These are phyloP conservation scores for Holotrichia oblita DNA, from an alignment of 1,140 invertebrate genomes.

Conservation along the genomic window DNA sequence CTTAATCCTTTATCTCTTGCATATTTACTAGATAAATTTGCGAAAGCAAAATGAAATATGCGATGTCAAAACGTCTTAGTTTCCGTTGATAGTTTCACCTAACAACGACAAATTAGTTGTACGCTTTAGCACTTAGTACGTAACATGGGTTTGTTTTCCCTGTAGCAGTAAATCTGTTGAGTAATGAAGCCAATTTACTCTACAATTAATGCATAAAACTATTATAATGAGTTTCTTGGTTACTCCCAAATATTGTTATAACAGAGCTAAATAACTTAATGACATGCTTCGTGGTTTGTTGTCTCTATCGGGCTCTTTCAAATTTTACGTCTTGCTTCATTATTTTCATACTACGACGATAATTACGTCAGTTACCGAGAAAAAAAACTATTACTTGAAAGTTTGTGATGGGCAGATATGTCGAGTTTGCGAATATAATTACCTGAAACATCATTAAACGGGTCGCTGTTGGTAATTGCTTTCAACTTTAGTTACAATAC, in stretches of 20 bases:
- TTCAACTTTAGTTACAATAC: neutral
- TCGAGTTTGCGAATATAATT: conserved; percentile 8
- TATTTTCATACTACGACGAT: neutral
- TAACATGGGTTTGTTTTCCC: neutral
- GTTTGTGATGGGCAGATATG: neutral
- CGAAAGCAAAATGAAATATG: too few species aligned
- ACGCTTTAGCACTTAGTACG: too few species aligned
- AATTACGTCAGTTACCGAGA: neutral
- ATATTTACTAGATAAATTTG: too few species aligned
- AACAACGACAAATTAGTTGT: too few species aligned
- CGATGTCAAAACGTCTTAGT: too few species aligned
- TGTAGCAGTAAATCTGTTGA: neutral
- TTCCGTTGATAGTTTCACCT: too few species aligned
- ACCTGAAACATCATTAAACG: conserved; percentile 3
- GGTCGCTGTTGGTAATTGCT: neutral
- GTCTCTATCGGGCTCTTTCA: neutral
- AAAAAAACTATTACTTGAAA: neutral
- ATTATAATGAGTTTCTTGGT: neutral
- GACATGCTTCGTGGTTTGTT: neutral
- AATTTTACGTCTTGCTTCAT: neutral
- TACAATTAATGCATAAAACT: neutral
- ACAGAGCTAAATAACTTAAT: neutral
- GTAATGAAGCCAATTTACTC: neutral
- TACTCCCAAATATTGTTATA: neutral
- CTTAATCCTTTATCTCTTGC: too few species aligned